Evolutionary conservation across 2,797 vertebrate species (phyloP).

Genomic region (Xyrichtys novacula): DNA sequence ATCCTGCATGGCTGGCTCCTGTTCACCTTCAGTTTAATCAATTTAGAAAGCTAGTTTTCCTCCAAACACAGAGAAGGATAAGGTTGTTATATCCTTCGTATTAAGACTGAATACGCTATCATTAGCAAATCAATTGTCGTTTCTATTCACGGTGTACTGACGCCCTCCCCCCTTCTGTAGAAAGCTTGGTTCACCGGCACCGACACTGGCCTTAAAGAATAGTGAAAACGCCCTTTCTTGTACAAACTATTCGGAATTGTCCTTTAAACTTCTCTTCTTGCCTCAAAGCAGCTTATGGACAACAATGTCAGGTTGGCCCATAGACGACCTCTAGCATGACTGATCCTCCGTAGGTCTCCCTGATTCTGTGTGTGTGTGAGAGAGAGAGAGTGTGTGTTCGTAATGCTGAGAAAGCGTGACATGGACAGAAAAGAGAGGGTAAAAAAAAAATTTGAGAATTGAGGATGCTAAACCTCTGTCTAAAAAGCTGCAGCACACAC

Average conservation of each 20-base stretch:
- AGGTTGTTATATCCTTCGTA: slow-evolving; percentile 63
- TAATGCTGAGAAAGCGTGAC: slow-evolving; percentile 28
- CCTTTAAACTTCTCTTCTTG: slow-evolving; percentile 69
- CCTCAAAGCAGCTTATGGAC: slow-evolving; percentile 77
- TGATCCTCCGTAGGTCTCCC: slow-evolving; percentile 65
- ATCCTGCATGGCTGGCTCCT: slow-evolving; percentile 60
- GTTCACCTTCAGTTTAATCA: slow-evolving; percentile 73
- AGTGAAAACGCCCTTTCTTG: slow-evolving; percentile 51
- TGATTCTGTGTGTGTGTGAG: slow-evolving; percentile 20
- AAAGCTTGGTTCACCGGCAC: slow-evolving; percentile 56
- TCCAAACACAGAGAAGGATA: slow-evolving; percentile 59
- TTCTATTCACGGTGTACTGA: slow-evolving; percentile 63
- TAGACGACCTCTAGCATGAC: slow-evolving; percentile 70
- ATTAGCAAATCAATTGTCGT: slow-evolving; percentile 79
- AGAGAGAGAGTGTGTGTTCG: slow-evolving; percentile 17
- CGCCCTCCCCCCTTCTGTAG: slow-evolving; percentile 52
- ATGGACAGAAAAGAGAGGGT: slow-evolving; percentile 29
- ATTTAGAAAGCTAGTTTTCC: slow-evolving; percentile 70
- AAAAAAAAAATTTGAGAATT: slow-evolving; percentile 32
- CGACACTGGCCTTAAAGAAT: slow-evolving; percentile 50
- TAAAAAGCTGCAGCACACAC: slow-evolving; percentile 30
- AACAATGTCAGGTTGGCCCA: slow-evolving; percentile 74
- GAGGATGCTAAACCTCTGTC: slow-evolving; percentile 44
- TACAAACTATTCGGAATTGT: slow-evolving; percentile 65
- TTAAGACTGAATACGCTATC: slow-evolving; percentile 68